Evolutionary conservation across 2,797 vertebrate species (phyloP).

Genomic region (Phrynocephalus vlangalii): DNA sequence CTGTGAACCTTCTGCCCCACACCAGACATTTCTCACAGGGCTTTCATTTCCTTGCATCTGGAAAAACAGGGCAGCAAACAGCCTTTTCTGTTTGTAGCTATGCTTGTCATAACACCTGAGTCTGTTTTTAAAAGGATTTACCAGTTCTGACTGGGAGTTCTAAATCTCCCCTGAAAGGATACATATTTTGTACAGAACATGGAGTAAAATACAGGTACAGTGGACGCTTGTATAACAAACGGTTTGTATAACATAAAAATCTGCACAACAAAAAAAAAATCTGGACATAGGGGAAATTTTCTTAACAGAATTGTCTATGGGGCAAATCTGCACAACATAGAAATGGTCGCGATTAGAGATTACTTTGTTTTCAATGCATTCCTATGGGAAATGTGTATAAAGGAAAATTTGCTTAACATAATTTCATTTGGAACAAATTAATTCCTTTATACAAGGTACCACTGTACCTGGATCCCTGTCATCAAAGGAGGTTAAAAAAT

Average conservation of each 20-base stretch:
- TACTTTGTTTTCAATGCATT: too few species aligned
- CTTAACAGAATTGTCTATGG: too few species aligned
- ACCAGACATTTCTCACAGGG: neutral
- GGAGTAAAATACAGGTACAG: neutral
- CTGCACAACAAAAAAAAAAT: too few species aligned
- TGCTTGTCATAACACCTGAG: neutral
- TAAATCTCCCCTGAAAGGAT: neutral
- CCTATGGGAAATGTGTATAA: too few species aligned
- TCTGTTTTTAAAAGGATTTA: neutral
- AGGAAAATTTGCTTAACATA: too few species aligned
- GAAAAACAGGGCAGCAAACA: neutral
- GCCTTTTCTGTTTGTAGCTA: neutral
- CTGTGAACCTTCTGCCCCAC: neutral
- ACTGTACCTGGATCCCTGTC: neutral
- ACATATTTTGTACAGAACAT: neutral
- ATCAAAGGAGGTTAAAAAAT: neutral
- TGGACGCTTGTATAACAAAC: too few species aligned
- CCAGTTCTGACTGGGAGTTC: neutral
- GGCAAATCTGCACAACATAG: too few species aligned
- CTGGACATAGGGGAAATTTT: too few species aligned
- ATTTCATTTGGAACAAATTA: too few species aligned
- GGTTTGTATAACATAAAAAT: too few species aligned
- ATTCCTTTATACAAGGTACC: too few species aligned
- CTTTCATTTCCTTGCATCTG: neutral
- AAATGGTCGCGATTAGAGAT: too few species aligned